Base-by-base conservation (phyloP, 2,888 invertebrate species). In the Agapetus fuscipes region DNA sequence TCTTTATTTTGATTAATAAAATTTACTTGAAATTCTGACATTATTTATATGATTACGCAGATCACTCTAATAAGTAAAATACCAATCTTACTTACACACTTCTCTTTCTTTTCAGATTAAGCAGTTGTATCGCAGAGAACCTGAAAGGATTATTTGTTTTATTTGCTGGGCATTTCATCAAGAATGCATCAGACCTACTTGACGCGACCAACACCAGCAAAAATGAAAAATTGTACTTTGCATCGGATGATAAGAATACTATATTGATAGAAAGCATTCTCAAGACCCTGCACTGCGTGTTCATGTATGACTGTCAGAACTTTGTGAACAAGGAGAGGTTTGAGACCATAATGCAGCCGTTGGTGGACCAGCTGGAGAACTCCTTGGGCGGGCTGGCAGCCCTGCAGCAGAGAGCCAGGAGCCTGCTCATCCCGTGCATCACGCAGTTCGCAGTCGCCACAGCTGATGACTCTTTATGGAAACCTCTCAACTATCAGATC, bases 321-420 rank as follows among this genome's bases (percentile, higher is more conserved):
- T 91, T 93, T 56, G 63, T 93, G 0, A 90, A 82, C 54, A 80
- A 83, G 49, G 87, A 90, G 48, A 68, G 87, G 33, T 94, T 94
- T 59, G 83, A 89, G 48, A 71, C 80, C 0, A 60, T 96, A 1
- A 80, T 89, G 76, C 83, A 84, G 48, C 88, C 93, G 0, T 64
- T 96, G 9, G 85, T 93, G 0, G 89, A 95, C 59, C 93, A 94
- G 63, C 56, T 89, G 39, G 88, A 89, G 55, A 89, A 88, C 55
- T 72, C 71, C 2, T 54, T 82, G 15, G 76, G 79, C n/a, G 76
- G 76, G 3, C 71, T 72, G 43, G 69, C 73, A 11, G 57, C 57
- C 12, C 75, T 83, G 52, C 72, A 77, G 51, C 56, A 62, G 2
- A 71, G 85, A 34, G 72, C 79, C 0, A 59, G 58, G 34, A 64